Base-by-base conservation (phyloP, 2,888 invertebrate genomes). In the Drosophila rellima region DNA sequence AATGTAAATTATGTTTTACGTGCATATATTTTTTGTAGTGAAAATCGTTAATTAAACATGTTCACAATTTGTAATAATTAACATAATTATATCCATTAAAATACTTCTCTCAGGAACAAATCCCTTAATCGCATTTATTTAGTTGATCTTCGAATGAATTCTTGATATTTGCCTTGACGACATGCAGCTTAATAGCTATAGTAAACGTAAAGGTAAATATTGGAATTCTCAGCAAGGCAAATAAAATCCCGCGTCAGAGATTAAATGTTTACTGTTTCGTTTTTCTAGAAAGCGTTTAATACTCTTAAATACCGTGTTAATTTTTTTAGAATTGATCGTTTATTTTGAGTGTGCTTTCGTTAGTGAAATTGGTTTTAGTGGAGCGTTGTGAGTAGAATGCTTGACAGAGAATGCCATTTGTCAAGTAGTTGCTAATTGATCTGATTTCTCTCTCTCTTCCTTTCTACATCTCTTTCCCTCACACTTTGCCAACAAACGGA, bases 391-490 rank as follows among this genome's bases (percentile, higher is more conserved):
- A 42, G 20, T 13, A 23, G 13, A 29, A 44, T 59, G 47, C 8
- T 52, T 35, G 44, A 55, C 33, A 54, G 39, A 66, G 44, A 61
- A 44, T 17, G 47, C 54, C 66, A 54, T 20, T 63, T 83, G 54
- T 67, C 60, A 83, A 65, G 52, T 37, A 17, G 33, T 5, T 70
- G 89, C 79, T 83, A 83, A 83, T 88, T 83, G 87, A 56, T 39
- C 81, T 70, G 61, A 60, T 64, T 75, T 17, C 10, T 7, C 15
- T 10, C 2, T 8, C 20, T 0, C 20, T 33, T 18, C 26, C 4
- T 15, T 33, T 31, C 8, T 26, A 7, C 26, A 26, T 2, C 15
- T 17, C 29, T 60, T 17, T 33, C 11, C 15, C 31, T 18, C 15
- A 47, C 18, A 45, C 33, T 66, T 10, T 15, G 47, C 11, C 48